phyloP scores from a whole-genome alignment of 2,888 invertebrate species.

The Acleris emargana region DNA sequence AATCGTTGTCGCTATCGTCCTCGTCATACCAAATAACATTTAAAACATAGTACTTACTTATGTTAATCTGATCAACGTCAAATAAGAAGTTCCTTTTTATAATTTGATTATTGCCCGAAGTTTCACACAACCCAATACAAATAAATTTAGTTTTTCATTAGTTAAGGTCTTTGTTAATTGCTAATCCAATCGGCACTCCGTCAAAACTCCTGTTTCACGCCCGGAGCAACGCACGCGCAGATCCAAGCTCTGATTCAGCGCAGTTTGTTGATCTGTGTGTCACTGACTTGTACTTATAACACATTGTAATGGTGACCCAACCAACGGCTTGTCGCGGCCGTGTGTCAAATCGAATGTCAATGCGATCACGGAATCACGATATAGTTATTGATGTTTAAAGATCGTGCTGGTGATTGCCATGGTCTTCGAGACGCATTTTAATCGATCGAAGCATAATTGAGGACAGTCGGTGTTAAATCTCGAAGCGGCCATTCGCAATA shows the following conservation, averaged over 20 bases:
- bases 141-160: too few relatives aligned
- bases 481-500: too few relatives aligned
- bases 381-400: constrained; percentile 3
- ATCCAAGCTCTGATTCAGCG: constrained; percentile 22
- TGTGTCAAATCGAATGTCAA: constrained; percentile 2
- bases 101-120: too few relatives aligned
- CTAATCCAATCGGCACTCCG: not conserved
- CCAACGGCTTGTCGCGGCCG: constrained; percentile 2
- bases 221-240: constrained; percentile 19
- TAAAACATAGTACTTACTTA: too few relatives aligned
- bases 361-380: not conserved
- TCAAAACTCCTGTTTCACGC: not conserved
- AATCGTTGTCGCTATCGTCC: not conserved
- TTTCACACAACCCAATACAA: too few relatives aligned
- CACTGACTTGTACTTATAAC: constrained; percentile 25
- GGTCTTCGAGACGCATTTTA: not conserved
- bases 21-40: not conserved
- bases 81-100: too few relatives aligned
- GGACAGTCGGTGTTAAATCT: not conserved
- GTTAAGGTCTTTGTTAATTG: not conserved
- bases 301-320: constrained; percentile 25
- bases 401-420: not conserved
- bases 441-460: constrained; percentile 3
- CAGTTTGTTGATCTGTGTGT: constrained; percentile 32
- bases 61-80: too few relatives aligned